Conservation (phyloP, 2,797 vertebrate genomes). For the Phrynocephalus forsythii region DNA sequence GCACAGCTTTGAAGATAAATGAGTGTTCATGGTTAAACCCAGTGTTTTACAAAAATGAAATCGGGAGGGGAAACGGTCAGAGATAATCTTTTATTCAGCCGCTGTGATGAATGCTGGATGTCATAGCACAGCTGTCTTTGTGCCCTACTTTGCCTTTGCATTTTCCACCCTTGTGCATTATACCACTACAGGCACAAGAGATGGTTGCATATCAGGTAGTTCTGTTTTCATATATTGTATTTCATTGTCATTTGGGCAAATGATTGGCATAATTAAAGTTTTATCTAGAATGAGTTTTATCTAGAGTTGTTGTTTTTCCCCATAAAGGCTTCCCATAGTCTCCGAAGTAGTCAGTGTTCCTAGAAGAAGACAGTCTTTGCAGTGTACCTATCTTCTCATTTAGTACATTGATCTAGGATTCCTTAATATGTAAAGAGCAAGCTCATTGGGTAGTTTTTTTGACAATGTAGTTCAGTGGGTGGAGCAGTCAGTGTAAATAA, state of each 20-base stretch:
- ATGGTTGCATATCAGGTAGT: background rate
- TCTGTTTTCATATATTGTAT: background rate
- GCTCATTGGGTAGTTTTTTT: too few species aligned
- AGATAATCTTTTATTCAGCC: background rate
- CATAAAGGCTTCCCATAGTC: too few species aligned
- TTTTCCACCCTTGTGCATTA: background rate
- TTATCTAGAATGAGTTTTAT: background rate
- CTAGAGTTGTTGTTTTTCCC: background rate
- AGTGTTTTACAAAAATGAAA: background rate
- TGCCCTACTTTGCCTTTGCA: background rate
- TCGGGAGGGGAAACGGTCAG: background rate
- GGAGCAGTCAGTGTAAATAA: too few species aligned
- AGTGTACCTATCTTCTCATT: background rate
- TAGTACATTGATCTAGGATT: background rate
- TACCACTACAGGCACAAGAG: background rate
- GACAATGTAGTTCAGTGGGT: too few species aligned
- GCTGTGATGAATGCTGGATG: background rate
- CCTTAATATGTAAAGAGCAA: too few species aligned
- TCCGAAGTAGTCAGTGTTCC: background rate
- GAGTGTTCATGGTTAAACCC: background rate
- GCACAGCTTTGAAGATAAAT: constrained; percentile 8
- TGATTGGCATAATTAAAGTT: background rate
- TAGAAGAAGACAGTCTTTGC: background rate
- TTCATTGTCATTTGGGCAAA: background rate
- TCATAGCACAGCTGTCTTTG: background rate